Percentiles rank a stretch among this genome's conserved stretches.
These are phyloP conservation scores for Agelastica alni DNA, from an alignment of 2,888 invertebrate species.

Conservation along the genomic window DNA sequence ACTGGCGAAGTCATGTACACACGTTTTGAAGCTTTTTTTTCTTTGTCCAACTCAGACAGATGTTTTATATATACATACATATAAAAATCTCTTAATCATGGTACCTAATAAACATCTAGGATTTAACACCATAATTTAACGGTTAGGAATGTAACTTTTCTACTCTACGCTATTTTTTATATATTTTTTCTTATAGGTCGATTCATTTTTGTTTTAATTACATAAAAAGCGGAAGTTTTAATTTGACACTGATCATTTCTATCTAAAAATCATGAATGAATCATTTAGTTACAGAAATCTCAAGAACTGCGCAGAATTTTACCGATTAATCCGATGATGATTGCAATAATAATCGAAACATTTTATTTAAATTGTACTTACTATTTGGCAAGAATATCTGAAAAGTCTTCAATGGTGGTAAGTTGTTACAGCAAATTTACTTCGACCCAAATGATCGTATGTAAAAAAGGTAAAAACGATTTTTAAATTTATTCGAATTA, in stretches of 20 bases:
- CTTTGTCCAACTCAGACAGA: constrained; percentile 17
- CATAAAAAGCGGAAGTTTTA: constrained; percentile 30
- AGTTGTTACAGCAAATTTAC: too few species aligned
- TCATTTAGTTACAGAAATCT: neutral
- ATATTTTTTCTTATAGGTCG: constrained; percentile 22
- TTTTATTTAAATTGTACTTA: too few species aligned
- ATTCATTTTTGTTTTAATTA: constrained; percentile 22
- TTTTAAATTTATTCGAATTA: too few species aligned
- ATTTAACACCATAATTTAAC: constrained; percentile 21
- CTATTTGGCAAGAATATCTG: too few species aligned
- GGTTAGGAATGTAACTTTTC: constrained; percentile 31
- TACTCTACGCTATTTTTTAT: constrained; percentile 32
- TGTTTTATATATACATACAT: constrained; percentile 35
- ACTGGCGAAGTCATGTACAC: constrained; percentile 20
- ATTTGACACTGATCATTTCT: constrained; percentile 25
- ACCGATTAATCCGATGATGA: too few species aligned
- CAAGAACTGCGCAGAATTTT: neutral
- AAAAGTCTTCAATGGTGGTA: too few species aligned
- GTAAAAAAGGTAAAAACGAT: too few species aligned
- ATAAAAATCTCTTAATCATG: constrained; percentile 32
- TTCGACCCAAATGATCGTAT: too few species aligned
- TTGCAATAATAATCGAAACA: too few species aligned
- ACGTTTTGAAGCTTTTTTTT: constrained; percentile 22
- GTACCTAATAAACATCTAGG: constrained; percentile 32
- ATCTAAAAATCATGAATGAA: constrained; percentile 24